phyloP scores from a whole-genome alignment of 2,888 invertebrate species.

The Branchipolynoe longqiensis region DNA sequence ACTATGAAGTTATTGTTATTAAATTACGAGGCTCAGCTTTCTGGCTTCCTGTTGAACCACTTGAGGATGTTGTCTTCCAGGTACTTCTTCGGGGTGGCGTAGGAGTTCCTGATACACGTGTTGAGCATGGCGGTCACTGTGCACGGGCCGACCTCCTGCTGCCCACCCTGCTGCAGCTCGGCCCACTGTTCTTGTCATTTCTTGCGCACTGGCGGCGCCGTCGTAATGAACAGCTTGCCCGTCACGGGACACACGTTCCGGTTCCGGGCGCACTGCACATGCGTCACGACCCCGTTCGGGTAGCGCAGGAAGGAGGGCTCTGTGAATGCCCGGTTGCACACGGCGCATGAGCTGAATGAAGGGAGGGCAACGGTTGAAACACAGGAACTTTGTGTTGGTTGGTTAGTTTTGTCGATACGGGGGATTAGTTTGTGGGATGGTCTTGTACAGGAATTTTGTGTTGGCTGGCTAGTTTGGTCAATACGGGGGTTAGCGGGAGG shows the following conservation, averaged over 20 bases:
- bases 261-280: constrained; percentile 81
- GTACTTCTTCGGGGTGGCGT: constrained; percentile 34
- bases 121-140: constrained; percentile 32
- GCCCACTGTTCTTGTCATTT: constrained; percentile 51
- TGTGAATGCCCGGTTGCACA: constrained; percentile 81
- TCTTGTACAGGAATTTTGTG: no score
- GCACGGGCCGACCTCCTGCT: constrained; percentile 34
- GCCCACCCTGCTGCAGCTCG: not conserved
- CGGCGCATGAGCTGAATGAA: constrained; percentile 82
- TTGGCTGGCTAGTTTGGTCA: no score
- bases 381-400: no score
- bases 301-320: constrained; percentile 82
- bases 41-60: constrained; percentile 53
- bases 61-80: constrained; percentile 50
- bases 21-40: constrained; percentile 50
- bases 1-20: no score
- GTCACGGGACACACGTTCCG: constrained; percentile 80
- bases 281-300: constrained; percentile 82
- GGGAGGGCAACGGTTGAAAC: no score
- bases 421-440: no score
- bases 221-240: constrained; percentile 78
- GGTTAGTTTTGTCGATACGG: no score
- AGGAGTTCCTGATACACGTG: constrained; percentile 21
- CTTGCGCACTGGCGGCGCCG: constrained; percentile 24
- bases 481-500: no score